These are phyloP conservation scores for Erynnis tages DNA, from an alignment of 2,888 invertebrate genomes.

Conservation along the genomic window DNA sequence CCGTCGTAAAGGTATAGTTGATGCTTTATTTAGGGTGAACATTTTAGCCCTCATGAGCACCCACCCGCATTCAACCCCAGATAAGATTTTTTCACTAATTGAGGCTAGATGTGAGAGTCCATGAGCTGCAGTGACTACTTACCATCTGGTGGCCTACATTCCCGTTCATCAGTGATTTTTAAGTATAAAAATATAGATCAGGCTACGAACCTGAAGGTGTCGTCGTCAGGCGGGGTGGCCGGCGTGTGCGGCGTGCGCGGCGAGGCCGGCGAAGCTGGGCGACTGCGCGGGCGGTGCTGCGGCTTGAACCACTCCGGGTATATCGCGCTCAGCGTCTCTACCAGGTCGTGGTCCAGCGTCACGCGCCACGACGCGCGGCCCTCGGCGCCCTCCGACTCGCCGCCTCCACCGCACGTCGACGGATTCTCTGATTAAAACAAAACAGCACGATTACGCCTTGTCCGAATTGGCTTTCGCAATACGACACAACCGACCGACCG, in stretches of 20 bases:
- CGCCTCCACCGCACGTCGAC: slow-evolving; percentile 87
- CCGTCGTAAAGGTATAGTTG: too few species aligned
- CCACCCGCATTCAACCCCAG: too few species aligned
- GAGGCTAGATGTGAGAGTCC: too few species aligned
- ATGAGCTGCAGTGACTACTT: too few species aligned
- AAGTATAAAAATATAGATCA: too few species aligned
- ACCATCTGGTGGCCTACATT: too few species aligned
- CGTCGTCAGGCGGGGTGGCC: slow-evolving; percentile 63
- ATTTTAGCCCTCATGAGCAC: too few species aligned
- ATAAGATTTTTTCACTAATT: too few species aligned
- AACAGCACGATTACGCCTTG: not conserved
- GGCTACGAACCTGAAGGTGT: slow-evolving; percentile 64
- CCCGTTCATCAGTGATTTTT: too few species aligned
- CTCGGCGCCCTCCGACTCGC: slow-evolving; percentile 87
- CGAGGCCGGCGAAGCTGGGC: slow-evolving; percentile 64
- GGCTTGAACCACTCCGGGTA: slow-evolving; percentile 96
- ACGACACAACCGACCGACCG: too few species aligned
- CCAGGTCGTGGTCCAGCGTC: slow-evolving; percentile 94
- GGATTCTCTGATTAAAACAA: slow-evolving; percentile 84
- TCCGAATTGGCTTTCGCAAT: too few species aligned
- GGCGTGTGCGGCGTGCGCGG: slow-evolving; percentile 43
- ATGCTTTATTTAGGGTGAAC: too few species aligned
- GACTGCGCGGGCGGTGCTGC: slow-evolving; percentile 68
- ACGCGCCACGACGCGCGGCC: slow-evolving; percentile 92
- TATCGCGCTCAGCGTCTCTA: slow-evolving; percentile 94